Evolutionary conservation across 2,797 vertebrate species (phyloP), one percentile per base, ranked within the genome.

Genomic region (Sebastes itinus): DNA sequence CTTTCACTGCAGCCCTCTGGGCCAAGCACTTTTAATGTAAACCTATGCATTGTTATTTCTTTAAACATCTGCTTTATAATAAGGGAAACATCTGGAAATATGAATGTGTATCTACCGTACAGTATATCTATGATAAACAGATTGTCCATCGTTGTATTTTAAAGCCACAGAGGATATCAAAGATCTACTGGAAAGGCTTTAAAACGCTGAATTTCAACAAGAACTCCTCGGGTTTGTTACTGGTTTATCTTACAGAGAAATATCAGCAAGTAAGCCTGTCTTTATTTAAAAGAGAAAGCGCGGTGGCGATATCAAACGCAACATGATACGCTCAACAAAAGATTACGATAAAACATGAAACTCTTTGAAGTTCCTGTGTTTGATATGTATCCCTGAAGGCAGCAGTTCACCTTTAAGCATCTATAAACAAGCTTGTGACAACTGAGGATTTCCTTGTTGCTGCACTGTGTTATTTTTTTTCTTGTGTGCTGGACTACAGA

Each of bases 321-420:
- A 72, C 81, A 84, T 28, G 65, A 83, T 59, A 79, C 22, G 33
- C 82, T 85, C 78, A 83, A 86, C 72, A 88, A 76, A 85, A 80
- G 87, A 91, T 87, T 83, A 75, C 1, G 32, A 85, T 81, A 69
- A 78, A 81, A 87, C 66, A 59, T 61, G 30, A 73, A 87, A 46
- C n/a, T 72, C 83, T 91, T 87, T 87, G 86, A 90, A 83, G 77
- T 75, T 66, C 35, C 25, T 33, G 84, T 59, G 75, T 87, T 89
- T 89, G 76, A 91, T 83, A 85, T 84, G 83, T 74, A 64, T 89
- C 83, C 89, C 85, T 68, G 73, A 90, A 89, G 89, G 89, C 86
- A 78, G 70, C 69, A 62, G 75, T 69, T 89, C 88, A 91, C 82
- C 88, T 89, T 86, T 84, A 60, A 88, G 70, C 80, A 72, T 85